Evolutionary conservation across 2,113 vertebrate species (phyloP).

Genomic region (Potamarius usumacintae): DNA sequence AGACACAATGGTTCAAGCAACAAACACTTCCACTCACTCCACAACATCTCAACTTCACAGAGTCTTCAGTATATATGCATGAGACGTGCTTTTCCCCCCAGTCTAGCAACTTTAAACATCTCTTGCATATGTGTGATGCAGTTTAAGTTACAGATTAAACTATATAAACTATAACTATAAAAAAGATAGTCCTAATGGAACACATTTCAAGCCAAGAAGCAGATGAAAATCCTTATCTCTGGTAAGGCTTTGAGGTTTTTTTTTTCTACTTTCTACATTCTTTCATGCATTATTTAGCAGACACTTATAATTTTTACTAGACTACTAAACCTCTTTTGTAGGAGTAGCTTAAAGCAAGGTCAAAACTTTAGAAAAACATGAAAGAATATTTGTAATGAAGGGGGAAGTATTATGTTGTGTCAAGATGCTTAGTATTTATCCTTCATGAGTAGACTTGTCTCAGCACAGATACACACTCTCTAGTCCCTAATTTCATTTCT

Average conservation of each 20-base stretch:
- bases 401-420: constrained; percentile 6
- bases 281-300: not conserved
- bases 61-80: constrained; percentile 3
- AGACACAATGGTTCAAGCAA: not conserved
- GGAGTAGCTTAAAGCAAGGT: constrained; percentile 9
- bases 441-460: constrained; percentile 50
- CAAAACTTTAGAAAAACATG: not conserved
- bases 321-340: constrained; percentile 7
- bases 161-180: not conserved
- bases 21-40: constrained; percentile 27
- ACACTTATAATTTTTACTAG: not conserved
- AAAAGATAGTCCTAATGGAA: constrained; percentile 57
- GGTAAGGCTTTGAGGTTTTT: constrained; percentile 58
- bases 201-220: constrained; percentile 54
- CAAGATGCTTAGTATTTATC: constrained; percentile 20
- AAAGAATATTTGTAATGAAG: not conserved
- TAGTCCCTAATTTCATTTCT: constrained; percentile 5
- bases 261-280: not conserved
- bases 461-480: not conserved
- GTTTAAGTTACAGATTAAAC: not conserved
- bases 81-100: not conserved
- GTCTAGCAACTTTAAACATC: not conserved
- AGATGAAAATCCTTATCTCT: constrained; percentile 64
- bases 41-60: constrained; percentile 15
- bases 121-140: not conserved